These are phyloP conservation scores for Protodeltote pygarga DNA, from an alignment of 2,888 invertebrate species.

Conservation along the genomic window DNA sequence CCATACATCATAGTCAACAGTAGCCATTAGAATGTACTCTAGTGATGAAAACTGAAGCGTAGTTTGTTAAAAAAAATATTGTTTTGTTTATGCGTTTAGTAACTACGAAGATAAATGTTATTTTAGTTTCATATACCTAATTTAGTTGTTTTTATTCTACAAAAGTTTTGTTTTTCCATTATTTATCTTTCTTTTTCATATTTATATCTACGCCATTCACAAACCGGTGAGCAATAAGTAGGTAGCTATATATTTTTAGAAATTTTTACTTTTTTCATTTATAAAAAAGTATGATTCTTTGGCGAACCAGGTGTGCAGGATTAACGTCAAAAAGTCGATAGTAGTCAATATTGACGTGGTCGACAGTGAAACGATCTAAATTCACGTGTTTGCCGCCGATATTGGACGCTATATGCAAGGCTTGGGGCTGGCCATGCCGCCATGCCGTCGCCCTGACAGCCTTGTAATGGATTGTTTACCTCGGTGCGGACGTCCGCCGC, in stretches of 20 bases:
- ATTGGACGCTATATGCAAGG: conserved; percentile 67
- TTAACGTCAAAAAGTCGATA: conserved; percentile 63
- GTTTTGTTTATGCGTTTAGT: neutral
- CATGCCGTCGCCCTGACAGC: conserved; percentile 64
- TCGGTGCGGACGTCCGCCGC: conserved; percentile 71
- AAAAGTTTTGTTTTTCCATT: too few relatives aligned
- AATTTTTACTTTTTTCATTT: neutral
- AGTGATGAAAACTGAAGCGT: conserved; percentile 3
- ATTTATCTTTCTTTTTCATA: too few relatives aligned
- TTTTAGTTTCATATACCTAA: too few relatives aligned
- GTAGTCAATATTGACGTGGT: conserved; percentile 63
- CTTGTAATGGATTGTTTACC: conserved; percentile 80
- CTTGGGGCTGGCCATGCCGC: conserved; percentile 49
- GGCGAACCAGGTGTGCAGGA: conserved; percentile 28
- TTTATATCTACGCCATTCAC: too few relatives aligned
- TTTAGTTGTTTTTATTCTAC: too few relatives aligned
- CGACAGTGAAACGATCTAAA: conserved; percentile 66
- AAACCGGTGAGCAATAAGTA: too few relatives aligned
- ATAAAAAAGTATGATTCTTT: conserved; percentile 22
- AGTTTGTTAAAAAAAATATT: conserved; percentile 3
- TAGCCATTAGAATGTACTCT: conserved; percentile 20
- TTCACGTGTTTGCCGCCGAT: conserved; percentile 72
- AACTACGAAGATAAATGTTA: too few relatives aligned
- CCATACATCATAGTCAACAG: conserved; percentile 38
- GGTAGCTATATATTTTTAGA: too few relatives aligned